Evolutionary conservation across 2,797 vertebrate species (phyloP), one percentile per base, ranked within the genome.

Genomic region (Botia kubotai): DNA sequence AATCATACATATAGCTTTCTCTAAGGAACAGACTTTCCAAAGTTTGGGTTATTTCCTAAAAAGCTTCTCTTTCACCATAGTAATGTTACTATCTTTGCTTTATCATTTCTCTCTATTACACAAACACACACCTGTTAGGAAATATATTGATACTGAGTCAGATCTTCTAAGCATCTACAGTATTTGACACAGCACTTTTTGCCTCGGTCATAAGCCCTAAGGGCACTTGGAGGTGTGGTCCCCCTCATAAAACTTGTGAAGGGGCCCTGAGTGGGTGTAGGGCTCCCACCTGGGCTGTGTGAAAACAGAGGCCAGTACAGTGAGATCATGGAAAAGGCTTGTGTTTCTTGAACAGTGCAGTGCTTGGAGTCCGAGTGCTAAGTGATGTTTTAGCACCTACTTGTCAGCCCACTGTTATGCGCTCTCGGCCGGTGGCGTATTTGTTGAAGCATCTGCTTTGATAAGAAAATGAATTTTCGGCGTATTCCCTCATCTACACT

Each of bases 301-400:
- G 74, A 72, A 63, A 66, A 62, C 50, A 62, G 8, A 83, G 58
- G 74, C 75, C 55, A 71, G 52, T 39, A 8, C 16, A 21, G 66
- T 83, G 81, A 87, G 76, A 73, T 86, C 86, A 86, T 80, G 57
- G 83, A 80, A 82, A 80, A 48, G 62, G 36, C 63, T 69, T 63
- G 83, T 43, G 68, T 81, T 83, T 67, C 67, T 78, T 55, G 26
- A 67, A 57, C 71, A 68, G 73, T 33, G 39, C 58, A 6, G 52
- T 70, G 72, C 36, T 72, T 57, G n/a, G 48, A 52, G 11, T 62
- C 50, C 13, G 72, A 76, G 87, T 77, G 80, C 73, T 84, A 84
- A 84, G 72, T 66, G 80, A 79, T 70, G 69, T 77, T 80, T 75
- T 82, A 75, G 79, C 83, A 85, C 83, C 69, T 71, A 77, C 62